Conservation (phyloP, 2,797 vertebrate genomes). For the Spizella passerina region DNA sequence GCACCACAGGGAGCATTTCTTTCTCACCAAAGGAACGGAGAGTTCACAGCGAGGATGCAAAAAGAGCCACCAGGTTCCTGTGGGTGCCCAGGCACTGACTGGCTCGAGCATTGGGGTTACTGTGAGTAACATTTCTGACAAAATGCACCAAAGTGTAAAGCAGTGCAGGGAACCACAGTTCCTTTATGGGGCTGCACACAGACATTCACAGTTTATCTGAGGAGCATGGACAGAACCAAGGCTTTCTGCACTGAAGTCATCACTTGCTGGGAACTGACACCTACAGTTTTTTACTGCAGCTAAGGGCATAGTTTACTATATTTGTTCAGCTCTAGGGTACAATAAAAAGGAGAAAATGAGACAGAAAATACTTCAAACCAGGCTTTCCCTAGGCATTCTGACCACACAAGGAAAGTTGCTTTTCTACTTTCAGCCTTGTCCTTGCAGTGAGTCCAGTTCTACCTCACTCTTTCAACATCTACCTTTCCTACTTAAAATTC, state of each 20-base stretch:
- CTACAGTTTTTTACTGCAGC: not conserved
- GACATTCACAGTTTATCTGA: not conserved
- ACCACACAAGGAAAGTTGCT: not conserved
- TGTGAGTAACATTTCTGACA: not conserved
- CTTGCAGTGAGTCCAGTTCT: not conserved
- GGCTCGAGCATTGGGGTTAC: not conserved
- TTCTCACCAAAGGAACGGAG: not conserved
- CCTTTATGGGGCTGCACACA: not conserved
- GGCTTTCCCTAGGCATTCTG: not conserved
- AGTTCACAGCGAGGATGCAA: not conserved
- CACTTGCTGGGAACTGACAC: not conserved
- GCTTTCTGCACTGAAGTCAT: not conserved
- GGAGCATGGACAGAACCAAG: not conserved
- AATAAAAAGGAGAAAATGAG: slow-evolving; percentile 1
- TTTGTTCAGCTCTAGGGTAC: not conserved
- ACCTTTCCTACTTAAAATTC: not conserved
- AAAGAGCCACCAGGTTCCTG: not conserved
- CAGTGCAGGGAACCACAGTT: not conserved
- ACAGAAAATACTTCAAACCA: not conserved
- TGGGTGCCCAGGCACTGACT: not conserved
- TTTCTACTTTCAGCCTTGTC: not conserved
- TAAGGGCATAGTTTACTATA: not conserved
- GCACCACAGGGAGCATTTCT: not conserved
- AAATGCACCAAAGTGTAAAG: not conserved
- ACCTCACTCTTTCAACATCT: not conserved